Evolutionary conservation across 1,140 invertebrate species (phyloP), one percentile per base, ranked within the genome.

Genomic region (Heterodera carotae): DNA sequence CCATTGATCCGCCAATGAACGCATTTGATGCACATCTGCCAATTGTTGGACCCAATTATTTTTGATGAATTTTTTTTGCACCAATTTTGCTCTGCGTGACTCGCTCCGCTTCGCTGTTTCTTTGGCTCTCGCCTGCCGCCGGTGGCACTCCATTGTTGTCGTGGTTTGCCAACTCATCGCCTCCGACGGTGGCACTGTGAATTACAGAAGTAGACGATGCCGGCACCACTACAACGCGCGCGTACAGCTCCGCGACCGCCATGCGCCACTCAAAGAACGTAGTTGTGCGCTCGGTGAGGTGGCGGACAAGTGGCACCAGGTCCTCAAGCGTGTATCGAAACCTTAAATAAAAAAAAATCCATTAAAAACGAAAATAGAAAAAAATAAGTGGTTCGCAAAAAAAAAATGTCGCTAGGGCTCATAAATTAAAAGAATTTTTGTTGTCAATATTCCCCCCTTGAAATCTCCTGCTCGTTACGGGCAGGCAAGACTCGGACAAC

Each of bases 241-340:
- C n/a, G 64, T 62, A 69, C 48, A 78, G 36, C 31, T 77, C 34
- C 7, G 56, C 59, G 3, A 78, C 7, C 6, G 10, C 56, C 29
- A 27, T 70, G 22, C 76, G 60, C 79, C 78, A 79, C 64, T 77
- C 78, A 34, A 76, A 69, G 53, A 76, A 79, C 7, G 76, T 39
- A 29, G 12, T 79, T 70, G 78, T 79, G 6, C 78, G 60, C 34
- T 53, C 34, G 10, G 78, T 53, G 33, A 79, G 78, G 2, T 48
- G 43, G 15, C 60, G 43, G 6, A 71, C 79, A 48, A 79, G 60
- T 2, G 78, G 78, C 68, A 79, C 60, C 12, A 82, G 59, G 22
- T 84, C 81, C 56, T 83, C 78, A 15, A 79, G 29, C n/a, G 69
- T 64, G 56, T 75, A 81, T 12, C 62, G 76, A 70, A 73, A 76